A percentile compares a stretch with the other conserved stretches of the same genome.
Evolutionary conservation across 2,797 vertebrate genomes (phyloP).

Genomic region (Chlorospingus flavigularis): DNA sequence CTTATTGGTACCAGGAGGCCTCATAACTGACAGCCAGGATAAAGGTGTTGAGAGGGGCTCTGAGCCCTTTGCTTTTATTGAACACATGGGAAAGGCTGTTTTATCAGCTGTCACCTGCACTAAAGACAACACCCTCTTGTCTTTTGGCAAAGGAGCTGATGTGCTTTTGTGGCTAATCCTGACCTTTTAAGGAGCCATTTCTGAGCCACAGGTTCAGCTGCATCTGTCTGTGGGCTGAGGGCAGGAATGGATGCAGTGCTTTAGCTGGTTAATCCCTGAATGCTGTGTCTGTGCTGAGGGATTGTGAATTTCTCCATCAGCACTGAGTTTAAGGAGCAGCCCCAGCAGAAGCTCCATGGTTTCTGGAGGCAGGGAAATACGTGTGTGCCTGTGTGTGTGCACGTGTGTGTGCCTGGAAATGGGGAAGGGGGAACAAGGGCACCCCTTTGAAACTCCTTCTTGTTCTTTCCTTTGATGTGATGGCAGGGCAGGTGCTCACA

Average conservation of each 20-base stretch:
- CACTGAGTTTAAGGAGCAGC: background rate
- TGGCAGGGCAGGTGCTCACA: conserved; percentile 16
- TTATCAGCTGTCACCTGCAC: conserved; percentile 4
- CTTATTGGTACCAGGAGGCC: background rate
- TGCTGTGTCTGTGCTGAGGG: background rate
- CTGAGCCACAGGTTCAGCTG: background rate
- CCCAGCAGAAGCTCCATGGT: background rate
- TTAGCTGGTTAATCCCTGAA: background rate
- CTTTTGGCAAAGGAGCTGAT: background rate
- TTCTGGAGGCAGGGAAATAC: background rate
- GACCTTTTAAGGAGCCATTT: background rate
- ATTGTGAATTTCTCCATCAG: background rate
- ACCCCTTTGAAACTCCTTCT: conserved; percentile 36
- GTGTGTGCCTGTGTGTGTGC: background rate
- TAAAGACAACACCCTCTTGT: background rate
- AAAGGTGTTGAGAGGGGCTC: conserved; percentile 38
- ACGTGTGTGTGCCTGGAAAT: rapidly evolving
- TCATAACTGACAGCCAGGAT: conserved; percentile 1
- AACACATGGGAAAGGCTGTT: conserved; percentile 1
- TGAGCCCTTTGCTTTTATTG: background rate
- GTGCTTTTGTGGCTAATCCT: background rate
- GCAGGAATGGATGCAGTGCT: background rate
- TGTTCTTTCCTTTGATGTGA: conserved; percentile 59
- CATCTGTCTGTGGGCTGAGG: rapidly evolving
- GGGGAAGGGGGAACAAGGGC: background rate